Evolutionary conservation across 2,797 vertebrate genomes (phyloP).

Genomic region (Enteromius afrohamiltoni): DNA sequence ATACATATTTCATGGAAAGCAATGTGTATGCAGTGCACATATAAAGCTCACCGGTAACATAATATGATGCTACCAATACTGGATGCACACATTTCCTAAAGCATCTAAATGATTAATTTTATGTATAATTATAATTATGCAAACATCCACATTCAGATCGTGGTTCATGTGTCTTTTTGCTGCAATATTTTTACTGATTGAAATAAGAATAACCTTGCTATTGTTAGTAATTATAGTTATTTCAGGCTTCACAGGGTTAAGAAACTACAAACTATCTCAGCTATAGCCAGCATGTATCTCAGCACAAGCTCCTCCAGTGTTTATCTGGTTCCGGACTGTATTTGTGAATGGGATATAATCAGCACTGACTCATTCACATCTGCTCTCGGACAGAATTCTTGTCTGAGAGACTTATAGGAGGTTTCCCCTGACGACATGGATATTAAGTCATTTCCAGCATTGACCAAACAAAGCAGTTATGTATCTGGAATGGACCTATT

Average conservation of each 20-base stretch:
- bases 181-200: not conserved
- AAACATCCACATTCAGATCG: not conserved
- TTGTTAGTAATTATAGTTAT: not conserved
- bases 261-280: not conserved
- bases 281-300: not conserved
- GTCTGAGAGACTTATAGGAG: not conserved
- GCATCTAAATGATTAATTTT: not conserved
- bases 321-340: not conserved
- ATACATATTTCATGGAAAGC: not conserved
- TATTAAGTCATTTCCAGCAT: not conserved
- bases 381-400: conserved; percentile 2
- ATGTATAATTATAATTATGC: not conserved
- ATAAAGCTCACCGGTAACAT: not conserved
- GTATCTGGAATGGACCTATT: not conserved
- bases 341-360: conserved; percentile 18
- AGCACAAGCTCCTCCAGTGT: not conserved
- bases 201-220: not conserved
- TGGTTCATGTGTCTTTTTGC: not conserved
- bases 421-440: conserved; percentile 15
- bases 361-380: conserved; percentile 28
- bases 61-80: not conserved
- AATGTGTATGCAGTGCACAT: not conserved
- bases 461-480: not conserved
- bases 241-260: not conserved
- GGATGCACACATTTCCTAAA: not conserved